These are phyloP conservation scores for Diarsia brunnea DNA, from an alignment of 2,888 invertebrate genomes.

Conservation along the genomic window DNA sequence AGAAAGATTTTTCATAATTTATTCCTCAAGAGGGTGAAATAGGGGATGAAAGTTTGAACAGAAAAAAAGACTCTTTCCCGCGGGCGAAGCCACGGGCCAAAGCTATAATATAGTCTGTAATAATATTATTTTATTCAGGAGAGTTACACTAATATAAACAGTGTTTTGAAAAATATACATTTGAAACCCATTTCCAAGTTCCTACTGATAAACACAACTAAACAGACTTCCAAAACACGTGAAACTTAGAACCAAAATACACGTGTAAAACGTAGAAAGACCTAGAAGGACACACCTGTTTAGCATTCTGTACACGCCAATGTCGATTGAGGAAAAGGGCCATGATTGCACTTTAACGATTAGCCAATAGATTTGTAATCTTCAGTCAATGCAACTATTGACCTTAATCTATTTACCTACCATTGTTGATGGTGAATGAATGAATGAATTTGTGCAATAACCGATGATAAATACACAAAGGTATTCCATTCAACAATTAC, in stretches of 20 bases:
- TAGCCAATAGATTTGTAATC: slow-evolving; percentile 43
- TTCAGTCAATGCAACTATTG: slow-evolving; percentile 16
- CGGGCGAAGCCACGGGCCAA: too few species aligned
- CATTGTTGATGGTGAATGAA: slow-evolving; percentile 30
- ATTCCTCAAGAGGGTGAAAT: too few species aligned
- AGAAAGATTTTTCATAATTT: too few species aligned
- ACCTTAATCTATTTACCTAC: slow-evolving; percentile 17
- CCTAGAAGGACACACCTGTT: slow-evolving; percentile 7
- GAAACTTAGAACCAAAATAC: neutral
- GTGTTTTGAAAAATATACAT: too few species aligned
- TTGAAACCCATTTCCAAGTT: too few species aligned
- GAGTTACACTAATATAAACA: too few species aligned
- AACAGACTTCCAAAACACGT: too few species aligned
- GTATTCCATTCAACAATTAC: neutral
- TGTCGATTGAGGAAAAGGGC: slow-evolving; percentile 50
- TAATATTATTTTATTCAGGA: too few species aligned
- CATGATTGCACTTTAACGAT: slow-evolving; percentile 53
- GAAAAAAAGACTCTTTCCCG: too few species aligned
- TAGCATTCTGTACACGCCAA: slow-evolving; percentile 34
- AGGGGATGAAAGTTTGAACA: too few species aligned
- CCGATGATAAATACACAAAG: neutral
- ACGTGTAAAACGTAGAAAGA: slow-evolving; percentile 8
- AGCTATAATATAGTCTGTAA: too few species aligned
- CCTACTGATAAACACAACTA: too few species aligned
- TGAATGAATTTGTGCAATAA: slow-evolving; percentile 33